These are phyloP conservation scores for Xylocopa sonorina DNA, from an alignment of 1,140 invertebrate genomes.

Conservation along the genomic window DNA sequence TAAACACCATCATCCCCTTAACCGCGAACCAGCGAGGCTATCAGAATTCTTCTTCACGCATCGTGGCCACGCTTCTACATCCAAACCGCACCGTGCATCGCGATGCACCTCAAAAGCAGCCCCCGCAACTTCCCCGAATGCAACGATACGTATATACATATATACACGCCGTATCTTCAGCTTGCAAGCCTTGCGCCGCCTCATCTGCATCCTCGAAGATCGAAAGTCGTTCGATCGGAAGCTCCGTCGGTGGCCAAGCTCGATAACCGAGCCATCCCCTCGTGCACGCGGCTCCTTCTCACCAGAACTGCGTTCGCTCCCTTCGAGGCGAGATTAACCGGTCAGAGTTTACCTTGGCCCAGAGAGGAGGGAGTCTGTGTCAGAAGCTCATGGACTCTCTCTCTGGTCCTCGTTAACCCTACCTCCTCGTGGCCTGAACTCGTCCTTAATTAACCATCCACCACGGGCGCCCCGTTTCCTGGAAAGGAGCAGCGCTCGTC, in stretches of 20 bases:
- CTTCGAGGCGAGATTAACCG: slow-evolving; percentile 51
- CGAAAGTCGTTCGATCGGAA: slow-evolving; percentile 3
- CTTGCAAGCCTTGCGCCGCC: neutral
- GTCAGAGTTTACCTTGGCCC: slow-evolving; percentile 67
- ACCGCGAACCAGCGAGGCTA: too few relatives aligned
- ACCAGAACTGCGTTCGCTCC: neutral
- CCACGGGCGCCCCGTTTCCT: slow-evolving; percentile 29
- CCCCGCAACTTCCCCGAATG: neutral
- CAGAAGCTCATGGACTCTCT: slow-evolving; percentile 73
- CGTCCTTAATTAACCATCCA: slow-evolving; percentile 70
- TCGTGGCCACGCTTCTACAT: neutral
- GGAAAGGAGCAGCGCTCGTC: slow-evolving; percentile 12
- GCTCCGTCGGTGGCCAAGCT: neutral
- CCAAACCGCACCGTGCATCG: too few relatives aligned
- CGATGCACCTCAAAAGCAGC: neutral
- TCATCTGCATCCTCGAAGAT: neutral
- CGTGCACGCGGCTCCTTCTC: neutral
- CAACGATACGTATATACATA: too few relatives aligned
- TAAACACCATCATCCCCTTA: too few relatives aligned
- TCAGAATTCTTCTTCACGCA: too few relatives aligned
- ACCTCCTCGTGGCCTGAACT: slow-evolving; percentile 49
- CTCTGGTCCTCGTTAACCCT: too few relatives aligned
- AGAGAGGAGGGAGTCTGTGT: too few relatives aligned
- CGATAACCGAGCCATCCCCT: slow-evolving; percentile 42
- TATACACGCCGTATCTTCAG: slow-evolving; percentile 5